A percentile compares a stretch with the other conserved stretches of the same genome.
Conservation (phyloP, 2,888 invertebrate genomes). For the Monoplex corrugatus region DNA sequence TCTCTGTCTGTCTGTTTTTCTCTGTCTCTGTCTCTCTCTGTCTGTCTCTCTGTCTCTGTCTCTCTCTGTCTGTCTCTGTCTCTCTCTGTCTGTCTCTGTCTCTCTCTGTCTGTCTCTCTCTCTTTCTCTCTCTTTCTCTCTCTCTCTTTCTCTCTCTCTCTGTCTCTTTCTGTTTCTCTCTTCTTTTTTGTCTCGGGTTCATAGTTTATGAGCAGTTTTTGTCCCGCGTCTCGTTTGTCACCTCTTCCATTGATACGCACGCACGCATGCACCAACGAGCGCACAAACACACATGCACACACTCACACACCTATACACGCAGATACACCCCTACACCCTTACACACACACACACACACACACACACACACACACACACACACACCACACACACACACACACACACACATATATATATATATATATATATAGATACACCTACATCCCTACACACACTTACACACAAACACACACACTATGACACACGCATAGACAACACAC, state of each 20-base stretch:
- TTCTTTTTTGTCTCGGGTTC: not conserved
- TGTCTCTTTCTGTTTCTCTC: not conserved
- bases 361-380: not conserved
- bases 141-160: not conserved
- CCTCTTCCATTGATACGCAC: no score
- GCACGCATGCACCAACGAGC: not conserved
- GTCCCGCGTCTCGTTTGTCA: not conserved
- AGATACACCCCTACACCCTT: not conserved
- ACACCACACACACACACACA: not conserved
- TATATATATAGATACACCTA: not conserved
- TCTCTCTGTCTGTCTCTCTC: not conserved
- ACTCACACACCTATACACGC: not conserved
- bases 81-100: not conserved
- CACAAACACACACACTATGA: not conserved
- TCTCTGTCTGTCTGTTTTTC: not conserved
- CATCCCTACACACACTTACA: not conserved
- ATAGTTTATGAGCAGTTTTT: not conserved
- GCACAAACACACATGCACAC: not conserved
- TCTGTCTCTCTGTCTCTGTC: slow-evolving; percentile 9
- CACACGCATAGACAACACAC: not conserved
- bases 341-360: not conserved
- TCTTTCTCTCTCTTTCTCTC: not conserved
- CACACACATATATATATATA: not conserved
- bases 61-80: not conserved
- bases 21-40: not conserved